phyloP scores from a whole-genome alignment of 2,113 vertebrate species.

The Microcebus griseorufus region DNA sequence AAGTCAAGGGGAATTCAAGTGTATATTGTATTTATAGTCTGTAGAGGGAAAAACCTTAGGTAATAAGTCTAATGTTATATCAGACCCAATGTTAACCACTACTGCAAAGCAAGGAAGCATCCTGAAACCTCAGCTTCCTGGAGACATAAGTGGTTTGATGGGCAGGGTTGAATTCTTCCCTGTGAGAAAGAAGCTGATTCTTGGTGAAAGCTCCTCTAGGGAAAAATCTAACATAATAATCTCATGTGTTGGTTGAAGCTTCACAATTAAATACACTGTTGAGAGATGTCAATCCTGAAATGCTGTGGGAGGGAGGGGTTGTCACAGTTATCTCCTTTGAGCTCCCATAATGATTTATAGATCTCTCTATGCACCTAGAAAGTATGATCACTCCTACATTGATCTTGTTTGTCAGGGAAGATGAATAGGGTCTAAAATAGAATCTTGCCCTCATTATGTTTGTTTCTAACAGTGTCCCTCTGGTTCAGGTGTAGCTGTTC shows the following conservation, averaged over 20 bases:
- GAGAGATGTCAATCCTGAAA: slow-evolving; percentile 13
- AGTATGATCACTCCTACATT: neutral
- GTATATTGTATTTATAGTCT: neutral
- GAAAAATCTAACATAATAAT: neutral
- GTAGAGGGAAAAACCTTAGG: neutral
- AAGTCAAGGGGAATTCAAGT: neutral
- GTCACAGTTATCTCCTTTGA: neutral
- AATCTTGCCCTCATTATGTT: neutral
- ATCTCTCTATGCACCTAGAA: neutral
- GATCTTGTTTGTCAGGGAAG: neutral
- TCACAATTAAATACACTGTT: neutral
- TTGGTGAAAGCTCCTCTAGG: slow-evolving; percentile 12
- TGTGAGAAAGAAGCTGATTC: neutral
- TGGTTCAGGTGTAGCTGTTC: neutral
- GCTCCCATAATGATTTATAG: neutral
- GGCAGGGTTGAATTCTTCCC: slow-evolving; percentile 35
- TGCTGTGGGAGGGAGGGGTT: neutral
- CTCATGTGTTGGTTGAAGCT: slow-evolving; percentile 35
- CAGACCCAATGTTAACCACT: neutral
- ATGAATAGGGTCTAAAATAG: slow-evolving; percentile 40
- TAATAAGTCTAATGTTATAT: neutral
- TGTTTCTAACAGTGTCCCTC: neutral
- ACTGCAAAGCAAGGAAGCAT: neutral
- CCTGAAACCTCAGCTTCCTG: neutral
- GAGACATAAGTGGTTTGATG: neutral